phyloP scores from a whole-genome alignment of 2,888 invertebrate genomes.

The Brachypalpus laphriformis region DNA sequence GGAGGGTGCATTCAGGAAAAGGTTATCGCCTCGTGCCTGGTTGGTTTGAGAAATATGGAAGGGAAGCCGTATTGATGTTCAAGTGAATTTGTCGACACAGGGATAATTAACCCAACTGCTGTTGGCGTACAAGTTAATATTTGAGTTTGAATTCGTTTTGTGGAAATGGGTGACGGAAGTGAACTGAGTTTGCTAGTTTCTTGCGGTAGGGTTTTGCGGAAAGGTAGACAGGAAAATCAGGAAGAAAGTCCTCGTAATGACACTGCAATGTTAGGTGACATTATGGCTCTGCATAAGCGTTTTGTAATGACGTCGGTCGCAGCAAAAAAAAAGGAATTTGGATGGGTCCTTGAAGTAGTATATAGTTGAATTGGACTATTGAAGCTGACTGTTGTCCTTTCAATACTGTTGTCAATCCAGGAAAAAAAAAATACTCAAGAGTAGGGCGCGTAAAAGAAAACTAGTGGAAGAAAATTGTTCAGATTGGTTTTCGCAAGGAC shows the following conservation, averaged over 20 bases:
- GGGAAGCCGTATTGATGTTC: conserved; percentile 56
- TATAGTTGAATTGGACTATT: background rate
- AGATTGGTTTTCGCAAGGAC: too few species aligned
- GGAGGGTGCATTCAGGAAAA: conserved; percentile 29
- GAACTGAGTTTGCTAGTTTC: background rate
- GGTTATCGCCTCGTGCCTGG: background rate
- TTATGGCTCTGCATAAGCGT: background rate
- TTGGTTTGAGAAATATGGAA: conserved; percentile 9
- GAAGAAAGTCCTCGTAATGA: background rate
- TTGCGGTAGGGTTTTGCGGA: background rate
- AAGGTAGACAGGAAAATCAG: background rate
- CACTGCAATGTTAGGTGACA: background rate
- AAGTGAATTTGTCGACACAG: conserved; percentile 50
- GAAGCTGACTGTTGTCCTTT: background rate
- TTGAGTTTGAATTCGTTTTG: background rate
- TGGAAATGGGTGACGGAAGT: background rate
- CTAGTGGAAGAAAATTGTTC: too few species aligned
- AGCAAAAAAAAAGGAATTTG: background rate
- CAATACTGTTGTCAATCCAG: background rate
- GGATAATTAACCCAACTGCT: conserved; percentile 54
- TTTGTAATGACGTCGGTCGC: background rate
- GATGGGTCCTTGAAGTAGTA: background rate
- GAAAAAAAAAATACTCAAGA: too few species aligned
- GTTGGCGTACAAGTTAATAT: conserved; percentile 23
- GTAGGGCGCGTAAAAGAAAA: too few species aligned